phyloP scores from a whole-genome alignment of 2,113 vertebrate species.

The Agelaius tricolor region DNA sequence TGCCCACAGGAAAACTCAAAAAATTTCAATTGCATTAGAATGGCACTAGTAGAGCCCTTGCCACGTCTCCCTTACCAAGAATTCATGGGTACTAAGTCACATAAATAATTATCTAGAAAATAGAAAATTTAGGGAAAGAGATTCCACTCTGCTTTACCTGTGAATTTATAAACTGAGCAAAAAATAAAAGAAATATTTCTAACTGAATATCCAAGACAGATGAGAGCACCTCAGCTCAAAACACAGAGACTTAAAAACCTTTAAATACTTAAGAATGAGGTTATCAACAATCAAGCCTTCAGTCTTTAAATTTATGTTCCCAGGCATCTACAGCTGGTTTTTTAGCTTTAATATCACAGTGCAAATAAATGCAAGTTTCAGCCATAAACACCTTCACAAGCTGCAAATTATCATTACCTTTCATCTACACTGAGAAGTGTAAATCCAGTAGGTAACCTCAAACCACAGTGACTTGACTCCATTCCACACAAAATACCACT shows the following conservation, averaged over 20 bases:
- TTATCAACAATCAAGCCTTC: background rate
- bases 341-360: background rate
- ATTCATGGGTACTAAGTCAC: background rate
- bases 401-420: background rate
- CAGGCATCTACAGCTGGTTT: accelerated
- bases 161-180: background rate
- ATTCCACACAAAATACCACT: background rate
- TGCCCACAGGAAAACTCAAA: background rate
- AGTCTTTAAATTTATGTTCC: background rate
- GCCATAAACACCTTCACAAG: background rate
- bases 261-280: background rate
- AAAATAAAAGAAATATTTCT: background rate
- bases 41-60: background rate
- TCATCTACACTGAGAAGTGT: background rate
- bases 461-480: background rate
- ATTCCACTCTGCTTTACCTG: background rate
- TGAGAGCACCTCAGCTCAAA: background rate
- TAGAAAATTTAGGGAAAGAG: background rate
- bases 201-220: background rate
- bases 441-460: background rate
- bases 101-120: background rate
- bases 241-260: background rate
- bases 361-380: background rate
- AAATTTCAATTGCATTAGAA: background rate
- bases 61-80: background rate